Percentiles rank a stretch among this genome's conserved stretches.
phyloP scores from a whole-genome alignment of 1,140 invertebrate genomes.

The Leptopilina clavipes region DNA sequence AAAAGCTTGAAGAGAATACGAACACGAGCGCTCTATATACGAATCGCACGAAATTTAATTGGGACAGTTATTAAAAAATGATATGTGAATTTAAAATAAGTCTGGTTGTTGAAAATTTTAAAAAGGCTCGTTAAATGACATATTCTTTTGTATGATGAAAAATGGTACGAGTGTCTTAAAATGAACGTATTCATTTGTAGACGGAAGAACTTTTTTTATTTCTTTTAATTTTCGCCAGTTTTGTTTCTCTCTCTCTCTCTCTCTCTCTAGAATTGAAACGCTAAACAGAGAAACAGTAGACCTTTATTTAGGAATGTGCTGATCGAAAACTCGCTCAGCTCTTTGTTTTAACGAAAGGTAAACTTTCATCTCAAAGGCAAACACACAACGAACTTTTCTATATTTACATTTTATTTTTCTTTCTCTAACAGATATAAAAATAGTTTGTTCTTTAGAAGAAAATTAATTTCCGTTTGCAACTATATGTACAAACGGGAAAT shows the following conservation, averaged over 20 bases:
- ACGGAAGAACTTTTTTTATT: neutral
- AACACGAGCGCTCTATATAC: no score
- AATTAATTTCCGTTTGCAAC: neutral
- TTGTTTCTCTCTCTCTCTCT: conserved; percentile 36
- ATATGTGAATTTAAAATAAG: no score
- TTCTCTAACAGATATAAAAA: neutral
- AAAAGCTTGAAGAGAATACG: no score
- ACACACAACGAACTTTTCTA: conserved; percentile 43
- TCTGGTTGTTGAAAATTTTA: no score
- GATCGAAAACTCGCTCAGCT: conserved; percentile 59
- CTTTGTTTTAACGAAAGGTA: conserved; percentile 66
- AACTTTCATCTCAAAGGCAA: conserved; percentile 64
- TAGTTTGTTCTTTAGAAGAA: neutral
- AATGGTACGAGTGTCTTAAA: neutral
- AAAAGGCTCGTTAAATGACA: no score
- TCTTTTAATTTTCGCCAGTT: conserved; percentile 40
- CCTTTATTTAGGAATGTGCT: conserved; percentile 46
- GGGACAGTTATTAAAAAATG: no score
- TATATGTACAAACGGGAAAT: neutral
- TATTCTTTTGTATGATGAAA: no score
- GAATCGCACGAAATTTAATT: no score
- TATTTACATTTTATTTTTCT: conserved; percentile 12
- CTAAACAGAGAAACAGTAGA: conserved; percentile 46
- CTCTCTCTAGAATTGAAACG: conserved; percentile 49
- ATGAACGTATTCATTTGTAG: conserved; percentile 22